phyloP scores from a whole-genome alignment of 2,888 invertebrate genomes.

The Lithophane socia region DNA sequence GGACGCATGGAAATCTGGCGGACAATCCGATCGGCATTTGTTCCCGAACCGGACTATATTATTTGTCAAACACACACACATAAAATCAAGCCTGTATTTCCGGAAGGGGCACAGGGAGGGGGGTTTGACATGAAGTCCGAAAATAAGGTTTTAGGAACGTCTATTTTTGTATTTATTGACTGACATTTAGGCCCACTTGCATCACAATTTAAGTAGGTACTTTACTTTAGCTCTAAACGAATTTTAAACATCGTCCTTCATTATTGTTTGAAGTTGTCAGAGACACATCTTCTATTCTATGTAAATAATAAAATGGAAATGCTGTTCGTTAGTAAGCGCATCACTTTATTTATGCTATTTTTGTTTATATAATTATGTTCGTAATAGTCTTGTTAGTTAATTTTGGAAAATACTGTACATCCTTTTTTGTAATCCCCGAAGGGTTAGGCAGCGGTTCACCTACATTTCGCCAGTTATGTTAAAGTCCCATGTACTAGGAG shows the following conservation, averaged over 20 bases:
- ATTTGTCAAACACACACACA: neutral
- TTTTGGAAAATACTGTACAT: too few species aligned
- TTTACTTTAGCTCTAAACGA: neutral
- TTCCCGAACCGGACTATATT: neutral
- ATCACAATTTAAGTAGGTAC: neutral
- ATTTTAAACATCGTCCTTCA: too few species aligned
- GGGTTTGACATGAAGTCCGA: neutral
- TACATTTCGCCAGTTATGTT: neutral
- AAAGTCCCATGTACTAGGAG: neutral
- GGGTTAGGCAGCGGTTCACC: too few species aligned
- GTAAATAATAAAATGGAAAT: too few species aligned
- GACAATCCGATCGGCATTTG: conserved; percentile 6
- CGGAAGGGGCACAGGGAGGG: neutral
- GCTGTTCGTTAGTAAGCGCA: too few species aligned
- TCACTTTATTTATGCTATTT: too few species aligned
- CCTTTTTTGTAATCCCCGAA: too few species aligned
- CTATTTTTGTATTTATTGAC: neutral
- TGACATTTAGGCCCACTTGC: too few species aligned
- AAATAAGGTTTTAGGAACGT: neutral
- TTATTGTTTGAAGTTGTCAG: neutral
- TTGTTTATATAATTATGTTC: too few species aligned
- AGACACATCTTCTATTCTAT: too few species aligned
- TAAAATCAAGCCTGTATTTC: neutral
- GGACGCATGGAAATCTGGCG: neutral
- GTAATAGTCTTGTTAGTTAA: too few species aligned